Conservation (phyloP, 53 echinoderm and acorn worm species). For the Pentamera pediparva region DNA sequence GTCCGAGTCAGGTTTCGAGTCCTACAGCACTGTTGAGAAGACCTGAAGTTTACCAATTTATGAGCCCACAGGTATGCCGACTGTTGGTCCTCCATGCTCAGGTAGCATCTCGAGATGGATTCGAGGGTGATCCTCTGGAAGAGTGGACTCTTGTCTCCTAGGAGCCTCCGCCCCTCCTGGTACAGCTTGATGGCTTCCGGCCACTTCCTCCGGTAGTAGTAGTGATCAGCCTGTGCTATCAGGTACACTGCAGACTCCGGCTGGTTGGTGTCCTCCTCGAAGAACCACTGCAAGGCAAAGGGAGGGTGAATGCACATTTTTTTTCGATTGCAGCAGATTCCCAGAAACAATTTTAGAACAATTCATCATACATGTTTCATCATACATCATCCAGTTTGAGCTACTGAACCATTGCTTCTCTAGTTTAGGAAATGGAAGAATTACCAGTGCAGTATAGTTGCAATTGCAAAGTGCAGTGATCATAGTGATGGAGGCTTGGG, state of each 20-base stretch:
- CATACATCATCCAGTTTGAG: no score
- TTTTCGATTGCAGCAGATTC: no score
- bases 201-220: conserved; percentile 9
- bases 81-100: conserved; percentile 5
- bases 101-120: conserved; percentile 31
- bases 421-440: no score
- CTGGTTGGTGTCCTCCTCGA: neutral
- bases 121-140: conserved; percentile 16
- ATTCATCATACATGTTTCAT: no score
- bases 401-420: no score
- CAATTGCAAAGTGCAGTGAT: no score
- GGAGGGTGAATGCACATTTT: no score
- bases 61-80: conserved; percentile 25
- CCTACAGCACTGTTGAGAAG: no score
- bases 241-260: neutral
- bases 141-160: neutral
- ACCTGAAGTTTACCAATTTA: conserved; percentile 39
- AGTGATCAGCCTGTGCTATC: conserved; percentile 2
- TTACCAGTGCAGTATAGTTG: no score
- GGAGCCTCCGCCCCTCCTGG: neutral
- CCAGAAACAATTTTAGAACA: no score
- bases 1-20: no score
- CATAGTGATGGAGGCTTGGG: no score
- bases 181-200: neutral
- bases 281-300: neutral